Evolutionary conservation across 2,888 invertebrate genomes (phyloP).

Genomic region (Oithona nana): DNA sequence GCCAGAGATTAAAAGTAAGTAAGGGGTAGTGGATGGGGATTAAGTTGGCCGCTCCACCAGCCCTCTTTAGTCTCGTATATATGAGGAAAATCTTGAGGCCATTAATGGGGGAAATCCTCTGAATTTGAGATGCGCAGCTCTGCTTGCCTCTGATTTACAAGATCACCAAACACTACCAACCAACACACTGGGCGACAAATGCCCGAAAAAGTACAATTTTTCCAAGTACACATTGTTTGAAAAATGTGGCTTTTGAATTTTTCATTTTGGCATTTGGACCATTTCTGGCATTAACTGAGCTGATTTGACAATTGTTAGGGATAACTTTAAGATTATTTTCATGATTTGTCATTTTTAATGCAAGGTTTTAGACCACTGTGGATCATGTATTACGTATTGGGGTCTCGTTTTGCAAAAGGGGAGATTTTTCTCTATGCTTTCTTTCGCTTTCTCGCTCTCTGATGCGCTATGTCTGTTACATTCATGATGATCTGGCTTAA

Average conservation of each 20-base stretch:
- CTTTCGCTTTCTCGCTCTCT: too few species aligned
- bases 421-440: too few species aligned
- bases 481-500: neutral
- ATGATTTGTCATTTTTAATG: too few species aligned
- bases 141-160: neutral
- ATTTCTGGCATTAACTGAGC: too few species aligned
- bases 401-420: neutral
- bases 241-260: neutral
- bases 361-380: too few species aligned
- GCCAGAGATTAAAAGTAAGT: neutral
- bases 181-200: neutral
- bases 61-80: too few species aligned
- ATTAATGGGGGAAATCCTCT: neutral
- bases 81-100: neutral
- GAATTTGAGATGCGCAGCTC: neutral
- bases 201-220: neutral
- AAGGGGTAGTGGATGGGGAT: neutral
- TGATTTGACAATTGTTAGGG: too few species aligned
- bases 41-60: neutral
- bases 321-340: too few species aligned
- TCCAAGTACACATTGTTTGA: neutral
- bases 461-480: too few species aligned
- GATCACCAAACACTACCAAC: neutral
- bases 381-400: too few species aligned
- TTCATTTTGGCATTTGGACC: too few species aligned